phyloP scores from a whole-genome alignment of 1,140 invertebrate genomes.

The Cepaea nemoralis region DNA sequence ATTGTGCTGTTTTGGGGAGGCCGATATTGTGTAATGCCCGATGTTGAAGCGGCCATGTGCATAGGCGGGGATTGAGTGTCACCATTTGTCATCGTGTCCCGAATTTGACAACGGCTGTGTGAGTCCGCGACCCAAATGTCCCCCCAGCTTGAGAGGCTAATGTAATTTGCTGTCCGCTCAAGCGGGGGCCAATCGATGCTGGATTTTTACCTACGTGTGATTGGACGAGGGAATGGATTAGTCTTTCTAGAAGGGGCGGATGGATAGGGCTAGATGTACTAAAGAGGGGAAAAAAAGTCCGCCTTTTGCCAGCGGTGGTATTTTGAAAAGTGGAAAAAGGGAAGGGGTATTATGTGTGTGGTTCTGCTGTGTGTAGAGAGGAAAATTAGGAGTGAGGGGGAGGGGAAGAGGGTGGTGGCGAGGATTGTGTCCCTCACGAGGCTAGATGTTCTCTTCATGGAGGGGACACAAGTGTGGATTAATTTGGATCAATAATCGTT shows the following conservation, averaged over 20 bases:
- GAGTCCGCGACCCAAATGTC: constrained; percentile 9
- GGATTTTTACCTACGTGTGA: not conserved
- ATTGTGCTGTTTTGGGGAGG: constrained; percentile 12
- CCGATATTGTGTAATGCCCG: not conserved
- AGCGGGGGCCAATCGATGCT: not conserved
- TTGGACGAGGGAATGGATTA: not conserved
- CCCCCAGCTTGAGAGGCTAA: not conserved
- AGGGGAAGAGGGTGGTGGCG: too few species aligned
- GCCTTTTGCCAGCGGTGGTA: not conserved
- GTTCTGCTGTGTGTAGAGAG: not conserved
- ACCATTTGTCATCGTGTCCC: constrained; percentile 24
- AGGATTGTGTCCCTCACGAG: too few species aligned
- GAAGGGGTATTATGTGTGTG: not conserved
- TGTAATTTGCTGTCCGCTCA: constrained; percentile 19
- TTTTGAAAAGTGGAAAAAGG: not conserved
- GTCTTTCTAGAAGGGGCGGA: not conserved
- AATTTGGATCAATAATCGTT: constrained; percentile 2
- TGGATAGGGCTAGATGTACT: not conserved
- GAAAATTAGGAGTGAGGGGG: too few species aligned
- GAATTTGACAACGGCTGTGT: constrained; percentile 24
- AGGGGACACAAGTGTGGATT: not conserved
- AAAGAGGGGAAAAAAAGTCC: not conserved
- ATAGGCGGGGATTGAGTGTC: constrained; percentile 17
- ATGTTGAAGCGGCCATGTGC: not conserved
- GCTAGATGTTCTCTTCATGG: too few species aligned